Conservation (phyloP, 2,888 invertebrate genomes). For the Ichneumoninae sp. region DNA sequence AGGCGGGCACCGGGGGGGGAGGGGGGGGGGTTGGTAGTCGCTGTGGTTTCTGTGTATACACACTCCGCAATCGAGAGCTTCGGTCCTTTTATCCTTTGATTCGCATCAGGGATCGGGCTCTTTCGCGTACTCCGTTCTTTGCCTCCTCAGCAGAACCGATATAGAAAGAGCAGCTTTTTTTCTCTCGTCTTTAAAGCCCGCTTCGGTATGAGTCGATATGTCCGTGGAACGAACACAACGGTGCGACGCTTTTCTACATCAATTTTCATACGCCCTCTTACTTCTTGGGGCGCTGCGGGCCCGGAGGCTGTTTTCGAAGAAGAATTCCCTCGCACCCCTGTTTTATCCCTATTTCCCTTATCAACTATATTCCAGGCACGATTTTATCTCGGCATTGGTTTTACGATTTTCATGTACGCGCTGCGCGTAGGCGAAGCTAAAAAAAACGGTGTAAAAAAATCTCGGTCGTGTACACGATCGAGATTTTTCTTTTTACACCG, state of each 20-base stretch:
- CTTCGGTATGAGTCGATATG: background rate
- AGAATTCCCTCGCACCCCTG: no score
- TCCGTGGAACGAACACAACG: background rate
- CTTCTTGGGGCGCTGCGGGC: background rate
- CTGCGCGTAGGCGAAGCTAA: background rate
- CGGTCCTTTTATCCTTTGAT: conserved; percentile 47
- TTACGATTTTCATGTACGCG: conserved; percentile 10
- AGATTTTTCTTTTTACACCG: background rate
- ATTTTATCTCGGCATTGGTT: background rate
- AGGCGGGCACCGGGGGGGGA: background rate
- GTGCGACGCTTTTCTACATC: background rate
- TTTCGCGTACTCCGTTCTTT: background rate
- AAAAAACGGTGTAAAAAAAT: no score
- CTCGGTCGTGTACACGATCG: background rate
- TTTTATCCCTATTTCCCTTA: no score
- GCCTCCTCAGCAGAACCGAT: conserved; percentile 33
- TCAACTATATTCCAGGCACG: background rate
- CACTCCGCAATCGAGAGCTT: conserved; percentile 28
- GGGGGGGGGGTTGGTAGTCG: background rate
- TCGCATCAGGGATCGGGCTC: conserved; percentile 32
- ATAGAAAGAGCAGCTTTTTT: background rate
- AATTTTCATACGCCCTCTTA: conserved; percentile 2
- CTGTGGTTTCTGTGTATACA: conserved; percentile 10
- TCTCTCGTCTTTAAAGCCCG: background rate
- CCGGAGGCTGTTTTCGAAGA: no score